Base-by-base conservation (phyloP, 2,888 invertebrate species). In the Lasioglossum pauxillum region DNA sequence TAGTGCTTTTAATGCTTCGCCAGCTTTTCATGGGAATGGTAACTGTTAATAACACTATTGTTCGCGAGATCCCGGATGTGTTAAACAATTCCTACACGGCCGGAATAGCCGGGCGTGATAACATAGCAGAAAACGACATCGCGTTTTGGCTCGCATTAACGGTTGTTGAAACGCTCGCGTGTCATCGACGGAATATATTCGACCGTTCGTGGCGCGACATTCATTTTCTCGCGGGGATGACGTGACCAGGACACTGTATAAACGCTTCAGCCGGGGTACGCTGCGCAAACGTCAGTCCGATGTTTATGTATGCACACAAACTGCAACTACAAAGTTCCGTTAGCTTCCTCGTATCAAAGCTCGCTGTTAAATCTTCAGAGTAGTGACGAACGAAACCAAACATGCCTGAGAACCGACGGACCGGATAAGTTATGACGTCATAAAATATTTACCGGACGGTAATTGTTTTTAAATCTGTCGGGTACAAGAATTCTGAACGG, bases 111-210 rank as follows among this genome's bases (percentile, higher is more conserved):
- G 73, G n/a, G 69, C 57, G 49, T 46, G 53, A 80, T 89, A 84
- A 86, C 78, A 60, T 57, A 19, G 14, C 44, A 31, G 46, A 76
- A 75, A 74, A 72, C 75, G 76, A 84, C 79, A 72, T 77, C 78
- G 75, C 44, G 72, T 82, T 80, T 78, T 73, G 80, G 85, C 73
- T 78, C 71, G 72, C 19, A 80, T 89, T 87, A 87, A 80, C 83
- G 67, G 49, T 23, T 41, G 16, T 67, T 46, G 67, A 80, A 79
- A 85, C 73, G 69, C 79, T 72, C 77, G 23, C 76, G 69, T 84
- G 88, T 84, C 88, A 84, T 31, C 77, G 73, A 84, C 77, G 77
- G 67, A 78, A 86, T 80, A 78, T 78, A 83, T 86, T 84, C 78
- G 82, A 80, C 80, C 64, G 85, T 80, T 80, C 80, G 67, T 49